These are phyloP conservation scores for Micropoecilia bifurca DNA, from an alignment of 2,797 vertebrate species.

Conservation along the genomic window DNA sequence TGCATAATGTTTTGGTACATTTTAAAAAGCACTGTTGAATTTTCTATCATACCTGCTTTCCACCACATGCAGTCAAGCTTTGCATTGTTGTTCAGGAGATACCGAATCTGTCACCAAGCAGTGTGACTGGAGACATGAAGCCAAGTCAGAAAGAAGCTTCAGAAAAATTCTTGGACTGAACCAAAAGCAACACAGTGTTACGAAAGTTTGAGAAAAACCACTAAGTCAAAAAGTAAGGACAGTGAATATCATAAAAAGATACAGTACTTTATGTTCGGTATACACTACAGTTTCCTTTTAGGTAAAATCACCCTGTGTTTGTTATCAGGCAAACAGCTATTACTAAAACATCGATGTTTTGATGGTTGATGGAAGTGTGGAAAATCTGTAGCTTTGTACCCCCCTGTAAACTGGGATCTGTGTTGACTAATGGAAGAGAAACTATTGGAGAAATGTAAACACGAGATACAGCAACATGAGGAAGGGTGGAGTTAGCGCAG, in stretches of 20 bases:
- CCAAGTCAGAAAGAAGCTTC: slow-evolving; percentile 28
- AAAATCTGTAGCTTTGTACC: slow-evolving; percentile 31
- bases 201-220: slow-evolving; percentile 38
- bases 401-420: slow-evolving; percentile 34
- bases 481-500: slow-evolving; percentile 27
- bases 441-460: slow-evolving; percentile 50
- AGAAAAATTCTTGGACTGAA: slow-evolving; percentile 7
- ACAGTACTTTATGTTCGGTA: not conserved
- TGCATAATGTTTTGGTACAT: slow-evolving; percentile 18
- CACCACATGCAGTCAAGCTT: slow-evolving; percentile 30
- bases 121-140: slow-evolving; percentile 36
- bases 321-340: not conserved
- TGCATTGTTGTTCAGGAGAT: slow-evolving; percentile 44
- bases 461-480: slow-evolving; percentile 29
- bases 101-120: slow-evolving; percentile 31
- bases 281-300: not conserved
- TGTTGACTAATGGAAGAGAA: slow-evolving; percentile 45
- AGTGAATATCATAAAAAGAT: not conserved
- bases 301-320: not conserved
- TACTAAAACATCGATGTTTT: not conserved
- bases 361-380: not conserved
- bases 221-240: slow-evolving; percentile 18
- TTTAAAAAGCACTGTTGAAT: slow-evolving; percentile 45
- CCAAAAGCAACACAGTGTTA: slow-evolving; percentile 8
- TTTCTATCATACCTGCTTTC: slow-evolving; percentile 40